Conservation (phyloP, 2,888 invertebrate species). For the Synanthedon vespiformis region DNA sequence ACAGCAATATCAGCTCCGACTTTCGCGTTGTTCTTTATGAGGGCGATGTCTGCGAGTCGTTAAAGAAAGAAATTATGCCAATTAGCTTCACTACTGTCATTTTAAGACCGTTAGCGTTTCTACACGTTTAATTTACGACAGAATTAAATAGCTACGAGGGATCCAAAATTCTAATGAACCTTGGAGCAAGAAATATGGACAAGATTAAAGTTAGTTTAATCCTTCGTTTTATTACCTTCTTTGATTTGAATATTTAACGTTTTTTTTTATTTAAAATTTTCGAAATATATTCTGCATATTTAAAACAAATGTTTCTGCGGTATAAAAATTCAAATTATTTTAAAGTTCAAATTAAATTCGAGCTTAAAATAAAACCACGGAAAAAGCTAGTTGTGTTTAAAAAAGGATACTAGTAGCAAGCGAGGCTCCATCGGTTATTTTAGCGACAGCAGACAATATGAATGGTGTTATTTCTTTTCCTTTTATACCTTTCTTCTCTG, state of each 20-base stretch:
- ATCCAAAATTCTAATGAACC: constrained; percentile 29
- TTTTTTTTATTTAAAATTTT: no score
- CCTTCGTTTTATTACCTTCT: no score
- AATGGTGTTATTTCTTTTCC: constrained; percentile 96
- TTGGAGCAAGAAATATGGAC: constrained; percentile 4
- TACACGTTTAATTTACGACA: constrained; percentile 38
- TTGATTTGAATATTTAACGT: no score
- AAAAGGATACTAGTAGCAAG: constrained; percentile 86
- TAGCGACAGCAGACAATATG: constrained; percentile 80
- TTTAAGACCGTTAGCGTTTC: constrained; percentile 31
- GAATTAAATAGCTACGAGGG: constrained; percentile 22
- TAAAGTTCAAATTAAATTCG: no score
- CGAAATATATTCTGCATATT: no score
- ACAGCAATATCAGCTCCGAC: constrained; percentile 85
- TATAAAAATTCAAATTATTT: no score
- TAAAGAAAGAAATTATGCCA: constrained; percentile 48
- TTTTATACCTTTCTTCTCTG: constrained; percentile 68
- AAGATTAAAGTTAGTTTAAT: no score
- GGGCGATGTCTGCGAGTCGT: constrained; percentile 79
- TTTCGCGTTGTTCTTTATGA: constrained; percentile 93
- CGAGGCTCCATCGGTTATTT: constrained; percentile 85
- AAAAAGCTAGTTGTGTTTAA: no score
- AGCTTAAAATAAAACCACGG: neutral
- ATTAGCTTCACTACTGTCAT: constrained; percentile 38
- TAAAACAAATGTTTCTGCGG: no score